These are phyloP conservation scores for Halcyon leucocephala DNA, from an alignment of 2,797 vertebrate genomes.

Conservation along the genomic window DNA sequence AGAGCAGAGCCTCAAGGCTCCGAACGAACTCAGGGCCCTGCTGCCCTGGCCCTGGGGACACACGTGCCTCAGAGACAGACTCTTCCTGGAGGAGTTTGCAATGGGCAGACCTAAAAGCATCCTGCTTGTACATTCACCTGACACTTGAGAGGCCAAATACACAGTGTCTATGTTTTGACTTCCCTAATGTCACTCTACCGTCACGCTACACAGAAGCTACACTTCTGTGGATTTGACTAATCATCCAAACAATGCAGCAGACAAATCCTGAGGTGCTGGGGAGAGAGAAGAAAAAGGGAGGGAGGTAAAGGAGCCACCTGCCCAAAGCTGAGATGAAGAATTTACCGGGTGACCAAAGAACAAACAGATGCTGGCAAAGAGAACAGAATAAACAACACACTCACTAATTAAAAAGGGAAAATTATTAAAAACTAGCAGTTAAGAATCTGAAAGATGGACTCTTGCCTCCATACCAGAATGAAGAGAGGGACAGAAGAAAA, in stretches of 20 bases:
- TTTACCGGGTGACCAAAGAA: not conserved
- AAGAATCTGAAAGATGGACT: not conserved
- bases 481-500: not conserved
- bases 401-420: not conserved
- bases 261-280: not conserved
- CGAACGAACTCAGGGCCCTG: not conserved
- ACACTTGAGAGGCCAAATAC: not conserved
- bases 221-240: not conserved
- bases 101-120: not conserved
- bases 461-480: not conserved
- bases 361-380: not conserved
- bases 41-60: not conserved
- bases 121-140: not conserved
- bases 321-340: not conserved
- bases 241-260: not conserved
- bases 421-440: not conserved
- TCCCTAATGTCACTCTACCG: rapidly evolving
- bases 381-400: not conserved
- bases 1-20: not conserved
- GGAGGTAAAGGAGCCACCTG: not conserved
- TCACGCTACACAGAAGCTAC: not conserved
- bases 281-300: not conserved
- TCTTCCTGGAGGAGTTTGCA: not conserved
- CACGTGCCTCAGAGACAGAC: rapidly evolving
- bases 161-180: not conserved